Evolutionary conservation across 2,113 vertebrate species (phyloP), one percentile per base, ranked within the genome.

Genomic region (Neotragus moschatus): DNA sequence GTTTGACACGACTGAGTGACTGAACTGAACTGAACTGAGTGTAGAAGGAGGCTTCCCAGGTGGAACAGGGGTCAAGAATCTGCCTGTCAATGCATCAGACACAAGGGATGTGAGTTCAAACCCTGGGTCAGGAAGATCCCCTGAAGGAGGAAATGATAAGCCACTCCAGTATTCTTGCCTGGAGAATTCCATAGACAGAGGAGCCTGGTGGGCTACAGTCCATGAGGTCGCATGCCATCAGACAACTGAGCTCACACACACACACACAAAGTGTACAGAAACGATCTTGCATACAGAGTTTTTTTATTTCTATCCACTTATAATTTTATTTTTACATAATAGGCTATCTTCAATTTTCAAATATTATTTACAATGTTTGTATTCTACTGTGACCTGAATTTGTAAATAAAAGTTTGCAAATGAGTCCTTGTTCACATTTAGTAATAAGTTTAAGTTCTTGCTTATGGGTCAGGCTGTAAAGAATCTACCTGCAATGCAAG

Each of bases 291-390:
- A 45, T 73, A 23, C 10, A 23, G 1, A 70, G 21, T 39, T 70
- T 39, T 70, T 23, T 70, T 39, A 23, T 70, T 70, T 88, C 43
- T 21, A 70, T 3, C 6, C 15, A 47, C 33, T 75, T 28, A 23
- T 43, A 84, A 47, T 51, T 87, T 93, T 43, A 80, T 43, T 88
- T 81, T 94, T 84, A n/a, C 9, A 15, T 39, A 66, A 30, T 87
- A 77, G 5, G 19, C 51, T 70, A 79, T 6, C 45, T 56, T 86
- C 19, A 49, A 49, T n/a, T 70, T 60, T 84, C 6, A 58, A 73
- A 23, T 36, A 17, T 49, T 84, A 84, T 53, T 84, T 88, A 66
- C 87, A 16, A 53, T 43, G 0, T n/a, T 87, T 90, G 2, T n/a
- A 53, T 73, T 79, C 7, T 45, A 6, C 58, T 88, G 70, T 88